These are phyloP conservation scores for Ridgeia piscesae DNA, from an alignment of 1,140 invertebrate genomes.

Conservation along the genomic window DNA sequence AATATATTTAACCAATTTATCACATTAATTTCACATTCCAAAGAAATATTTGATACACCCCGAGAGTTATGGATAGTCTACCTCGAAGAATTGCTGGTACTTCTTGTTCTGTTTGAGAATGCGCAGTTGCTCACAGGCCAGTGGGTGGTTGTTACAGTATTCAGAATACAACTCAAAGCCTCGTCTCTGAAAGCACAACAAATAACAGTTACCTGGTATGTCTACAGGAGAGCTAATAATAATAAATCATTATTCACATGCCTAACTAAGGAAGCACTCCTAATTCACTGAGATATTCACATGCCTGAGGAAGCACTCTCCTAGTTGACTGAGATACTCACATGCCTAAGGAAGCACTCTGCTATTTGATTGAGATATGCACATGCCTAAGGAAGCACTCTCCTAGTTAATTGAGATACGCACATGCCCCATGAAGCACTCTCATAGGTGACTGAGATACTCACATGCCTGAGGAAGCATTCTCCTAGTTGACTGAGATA, in stretches of 20 bases:
- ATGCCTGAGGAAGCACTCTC: too few species aligned
- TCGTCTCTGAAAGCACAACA: conserved; percentile 60
- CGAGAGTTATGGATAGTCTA: conserved; percentile 27
- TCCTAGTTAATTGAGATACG: too few species aligned
- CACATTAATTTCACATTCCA: background rate
- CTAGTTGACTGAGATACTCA: too few species aligned
- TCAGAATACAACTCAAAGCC: conserved; percentile 78
- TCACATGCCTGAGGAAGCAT: too few species aligned
- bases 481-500: conserved; percentile 28
- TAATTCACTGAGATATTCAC: background rate
- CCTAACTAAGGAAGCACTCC: too few species aligned
- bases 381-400: too few species aligned
- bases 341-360: too few species aligned
- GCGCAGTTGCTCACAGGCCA: conserved; percentile 74
- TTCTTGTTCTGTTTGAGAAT: conserved; percentile 72
- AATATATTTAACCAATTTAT: background rate
- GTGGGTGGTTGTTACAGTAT: conserved; percentile 88
- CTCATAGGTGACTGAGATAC: too few species aligned
- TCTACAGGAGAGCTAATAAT: background rate
- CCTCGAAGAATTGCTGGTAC: conserved; percentile 81
- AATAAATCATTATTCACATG: too few species aligned
- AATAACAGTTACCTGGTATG: background rate
- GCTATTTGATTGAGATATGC: too few species aligned
- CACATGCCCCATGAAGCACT: too few species aligned
- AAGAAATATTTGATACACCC: background rate